A percentile compares a stretch with the other conserved stretches of the same genome.
These are phyloP conservation scores for Forpus xanthops DNA, from an alignment of 2,797 vertebrate genomes.

Conservation along the genomic window DNA sequence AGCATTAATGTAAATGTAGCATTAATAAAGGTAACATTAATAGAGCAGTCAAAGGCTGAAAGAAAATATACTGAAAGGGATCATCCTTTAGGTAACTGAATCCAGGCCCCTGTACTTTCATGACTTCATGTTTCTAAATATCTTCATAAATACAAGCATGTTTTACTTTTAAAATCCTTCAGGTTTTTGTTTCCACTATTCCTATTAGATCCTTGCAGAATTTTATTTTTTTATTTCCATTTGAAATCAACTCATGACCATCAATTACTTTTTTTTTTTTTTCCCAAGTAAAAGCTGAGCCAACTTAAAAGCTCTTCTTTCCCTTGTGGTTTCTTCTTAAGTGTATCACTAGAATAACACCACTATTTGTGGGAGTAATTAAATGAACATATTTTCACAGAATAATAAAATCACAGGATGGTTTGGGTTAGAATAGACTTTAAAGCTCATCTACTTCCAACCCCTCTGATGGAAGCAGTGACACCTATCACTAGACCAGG, in stretches of 20 bases:
- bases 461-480: not conserved
- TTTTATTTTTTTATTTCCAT: not conserved
- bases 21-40: not conserved
- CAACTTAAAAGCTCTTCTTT: not conserved
- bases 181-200: not conserved
- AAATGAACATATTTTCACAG: not conserved
- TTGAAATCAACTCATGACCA: not conserved
- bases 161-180: not conserved
- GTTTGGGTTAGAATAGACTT: not conserved
- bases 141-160: not conserved
- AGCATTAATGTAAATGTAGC: not conserved
- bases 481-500: not conserved
- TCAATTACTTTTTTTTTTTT: not conserved
- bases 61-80: not conserved
- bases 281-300: not conserved
- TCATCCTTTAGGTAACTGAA: not conserved
- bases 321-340: not conserved
- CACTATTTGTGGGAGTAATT: not conserved
- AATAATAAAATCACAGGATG: not conserved
- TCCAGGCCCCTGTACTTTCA: not conserved
- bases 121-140: not conserved
- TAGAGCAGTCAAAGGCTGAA: not conserved
- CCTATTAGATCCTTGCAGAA: not conserved
- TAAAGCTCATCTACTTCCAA: not conserved
- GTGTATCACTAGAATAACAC: not conserved